Evolutionary conservation across 2,797 vertebrate genomes (phyloP).

Genomic region (Hyperoplus immaculatus): DNA sequence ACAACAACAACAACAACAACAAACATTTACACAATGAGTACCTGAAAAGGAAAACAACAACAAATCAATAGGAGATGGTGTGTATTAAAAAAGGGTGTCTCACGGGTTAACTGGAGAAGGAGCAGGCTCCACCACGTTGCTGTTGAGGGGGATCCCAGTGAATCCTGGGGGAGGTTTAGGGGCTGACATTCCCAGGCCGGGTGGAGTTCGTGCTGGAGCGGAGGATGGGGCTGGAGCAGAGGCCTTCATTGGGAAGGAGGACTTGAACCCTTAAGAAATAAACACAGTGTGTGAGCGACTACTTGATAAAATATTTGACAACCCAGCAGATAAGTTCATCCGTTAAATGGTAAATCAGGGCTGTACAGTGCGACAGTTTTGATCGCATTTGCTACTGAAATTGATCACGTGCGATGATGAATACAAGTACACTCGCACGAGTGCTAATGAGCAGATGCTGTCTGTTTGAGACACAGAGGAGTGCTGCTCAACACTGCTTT

Average conservation of each 20-base stretch:
- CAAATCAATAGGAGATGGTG: too few relatives aligned
- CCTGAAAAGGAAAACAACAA: not conserved
- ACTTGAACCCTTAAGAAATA: conserved; percentile 88
- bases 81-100: conserved; percentile 63
- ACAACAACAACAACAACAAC: not conserved
- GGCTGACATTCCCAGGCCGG: conserved; percentile 86
- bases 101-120: conserved; percentile 86
- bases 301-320: not conserved
- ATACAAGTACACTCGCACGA: too few relatives aligned
- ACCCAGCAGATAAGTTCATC: not conserved
- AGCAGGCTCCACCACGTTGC: conserved; percentile 84
- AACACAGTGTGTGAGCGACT: not conserved
- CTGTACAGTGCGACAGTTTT: too few relatives aligned
- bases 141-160: conserved; percentile 90
- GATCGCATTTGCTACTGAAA: too few relatives aligned
- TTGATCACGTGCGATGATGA: too few relatives aligned
- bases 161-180: conserved; percentile 97
- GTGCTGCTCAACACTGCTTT: too few relatives aligned
- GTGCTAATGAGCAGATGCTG: too few relatives aligned
- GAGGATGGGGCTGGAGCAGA: conserved; percentile 61
- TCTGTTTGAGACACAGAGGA: too few relatives aligned
- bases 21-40: not conserved
- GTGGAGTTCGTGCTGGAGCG: conserved; percentile 79
- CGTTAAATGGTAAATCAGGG: too few relatives aligned
- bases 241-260: conserved; percentile 88